Evolutionary conservation across 2,113 vertebrate genomes (phyloP).

Genomic region (Grus americana): DNA sequence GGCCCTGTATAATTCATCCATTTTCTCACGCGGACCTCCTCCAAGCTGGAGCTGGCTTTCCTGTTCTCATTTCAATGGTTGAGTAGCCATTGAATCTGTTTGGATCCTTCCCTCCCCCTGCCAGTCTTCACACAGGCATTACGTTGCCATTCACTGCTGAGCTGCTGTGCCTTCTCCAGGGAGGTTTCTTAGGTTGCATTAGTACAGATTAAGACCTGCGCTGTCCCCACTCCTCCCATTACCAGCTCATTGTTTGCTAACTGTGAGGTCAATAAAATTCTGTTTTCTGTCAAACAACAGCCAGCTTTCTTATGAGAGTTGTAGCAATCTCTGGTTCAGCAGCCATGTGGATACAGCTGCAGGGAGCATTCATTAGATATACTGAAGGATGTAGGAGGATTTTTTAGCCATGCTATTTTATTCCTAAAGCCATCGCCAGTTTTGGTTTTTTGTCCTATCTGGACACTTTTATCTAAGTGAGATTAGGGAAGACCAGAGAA

Average conservation of each 20-base stretch:
- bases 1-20: not conserved
- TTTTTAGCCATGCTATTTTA: not conserved
- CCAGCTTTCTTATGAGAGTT: fast-evolving
- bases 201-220: not conserved
- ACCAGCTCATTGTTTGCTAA: not conserved
- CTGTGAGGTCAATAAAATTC: not conserved
- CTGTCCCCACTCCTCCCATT: not conserved
- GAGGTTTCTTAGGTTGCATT: not conserved
- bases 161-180: not conserved
- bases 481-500: not conserved
- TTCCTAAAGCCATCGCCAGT: not conserved
- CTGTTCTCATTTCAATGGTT: not conserved
- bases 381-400: not conserved
- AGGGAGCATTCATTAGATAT: not conserved
- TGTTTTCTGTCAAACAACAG: not conserved
- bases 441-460: not conserved
- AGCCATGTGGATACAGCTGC: not conserved
- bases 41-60: not conserved
- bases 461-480: not conserved
- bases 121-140: not conserved
- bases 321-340: not conserved
- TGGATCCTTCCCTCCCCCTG: not conserved
- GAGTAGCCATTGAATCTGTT: not conserved
- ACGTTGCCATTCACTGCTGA: not conserved
- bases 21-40: not conserved